Percentiles rank a stretch among this genome's conserved stretches.
Evolutionary conservation across 1,140 invertebrate species (phyloP).

Genomic region (Elymnias hypermnestra): DNA sequence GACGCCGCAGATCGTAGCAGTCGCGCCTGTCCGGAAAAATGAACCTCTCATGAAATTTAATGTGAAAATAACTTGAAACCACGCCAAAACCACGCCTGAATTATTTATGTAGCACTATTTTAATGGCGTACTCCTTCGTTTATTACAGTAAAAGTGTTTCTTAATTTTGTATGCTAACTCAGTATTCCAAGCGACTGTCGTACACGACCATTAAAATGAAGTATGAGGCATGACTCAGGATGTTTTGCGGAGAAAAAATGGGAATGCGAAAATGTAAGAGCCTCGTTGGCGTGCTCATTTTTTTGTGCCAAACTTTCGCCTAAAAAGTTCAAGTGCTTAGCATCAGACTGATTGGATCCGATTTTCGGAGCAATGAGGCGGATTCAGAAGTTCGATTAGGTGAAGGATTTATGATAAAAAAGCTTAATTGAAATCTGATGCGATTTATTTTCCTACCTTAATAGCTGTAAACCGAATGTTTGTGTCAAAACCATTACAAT

Average conservation of each 20-base stretch:
- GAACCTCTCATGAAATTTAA: slow-evolving; percentile 74
- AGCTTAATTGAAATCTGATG: slow-evolving; percentile 4
- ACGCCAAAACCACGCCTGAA: slow-evolving; percentile 68
- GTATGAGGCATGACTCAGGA: slow-evolving; percentile 18
- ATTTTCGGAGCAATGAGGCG: slow-evolving; percentile 5
- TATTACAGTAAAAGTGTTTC: slow-evolving; percentile 66
- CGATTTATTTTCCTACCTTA: too few species aligned
- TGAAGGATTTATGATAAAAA: slow-evolving; percentile 4
- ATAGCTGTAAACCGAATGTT: too few species aligned
- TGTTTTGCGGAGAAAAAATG: slow-evolving; percentile 10
- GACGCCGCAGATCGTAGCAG: slow-evolving; percentile 11
- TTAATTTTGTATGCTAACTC: slow-evolving; percentile 61
- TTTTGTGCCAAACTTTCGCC: slow-evolving; percentile 4
- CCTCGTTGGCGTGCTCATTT: slow-evolving; percentile 7
- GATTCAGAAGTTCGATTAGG: slow-evolving; percentile 3
- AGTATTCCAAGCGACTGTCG: slow-evolving; percentile 26
- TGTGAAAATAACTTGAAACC: slow-evolving; percentile 73
- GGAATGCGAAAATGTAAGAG: slow-evolving; percentile 13
- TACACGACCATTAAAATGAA: slow-evolving; percentile 32
- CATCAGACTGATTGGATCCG: slow-evolving; percentile 6
- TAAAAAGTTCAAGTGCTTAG: slow-evolving; percentile 5
- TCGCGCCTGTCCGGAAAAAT: slow-evolving; percentile 62
- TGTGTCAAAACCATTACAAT: too few species aligned
- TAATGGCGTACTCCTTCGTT: slow-evolving; percentile 65
- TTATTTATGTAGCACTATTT: slow-evolving; percentile 72